A percentile compares a stretch with the other conserved stretches of the same genome.
phyloP scores from a whole-genome alignment of 2,797 vertebrate genomes.

The Sebastes oblongus region DNA sequence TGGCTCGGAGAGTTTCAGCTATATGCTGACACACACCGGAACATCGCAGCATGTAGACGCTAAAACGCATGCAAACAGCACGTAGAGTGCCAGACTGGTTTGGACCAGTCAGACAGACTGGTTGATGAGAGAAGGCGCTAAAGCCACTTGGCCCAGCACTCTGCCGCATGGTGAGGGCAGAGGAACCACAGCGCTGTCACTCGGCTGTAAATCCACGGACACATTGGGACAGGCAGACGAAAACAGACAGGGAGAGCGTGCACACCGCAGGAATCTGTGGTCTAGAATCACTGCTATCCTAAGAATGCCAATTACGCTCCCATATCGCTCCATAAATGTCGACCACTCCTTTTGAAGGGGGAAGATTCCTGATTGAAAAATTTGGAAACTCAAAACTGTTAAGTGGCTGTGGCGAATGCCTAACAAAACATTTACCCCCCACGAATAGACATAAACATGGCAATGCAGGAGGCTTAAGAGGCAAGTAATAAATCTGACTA shows the following conservation, averaged over 20 bases:
- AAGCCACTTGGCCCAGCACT: slow-evolving; percentile 74
- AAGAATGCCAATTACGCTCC: slow-evolving; percentile 74
- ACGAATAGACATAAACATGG: slow-evolving; percentile 51
- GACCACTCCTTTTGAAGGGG: slow-evolving; percentile 57
- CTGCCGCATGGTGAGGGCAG: slow-evolving; percentile 67
- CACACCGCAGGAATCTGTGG: slow-evolving; percentile 81
- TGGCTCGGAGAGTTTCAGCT: slow-evolving; percentile 8
- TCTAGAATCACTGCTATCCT: slow-evolving; percentile 76
- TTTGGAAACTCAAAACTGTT: slow-evolving; percentile 49
- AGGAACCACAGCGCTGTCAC: slow-evolving; percentile 72
- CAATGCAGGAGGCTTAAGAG: slow-evolving; percentile 29
- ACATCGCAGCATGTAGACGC: slow-evolving; percentile 20
- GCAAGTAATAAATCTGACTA: slow-evolving; percentile 50
- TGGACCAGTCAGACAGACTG: slow-evolving; percentile 65
- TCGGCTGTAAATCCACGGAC: slow-evolving; percentile 69
- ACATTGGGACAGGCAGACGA: slow-evolving; percentile 67
- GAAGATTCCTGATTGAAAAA: slow-evolving; percentile 60
- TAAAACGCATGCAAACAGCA: slow-evolving; percentile 47
- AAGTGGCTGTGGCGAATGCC: slow-evolving; percentile 60
- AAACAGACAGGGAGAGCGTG: slow-evolving; percentile 69
- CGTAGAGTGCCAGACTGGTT: slow-evolving; percentile 55
- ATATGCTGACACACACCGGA: slow-evolving; percentile 29
- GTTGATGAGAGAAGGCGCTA: slow-evolving; percentile 75
- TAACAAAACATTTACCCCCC: slow-evolving; percentile 68
- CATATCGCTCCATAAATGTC: slow-evolving; percentile 56